A percentile compares a stretch with the other conserved stretches of the same genome.
phyloP scores from a whole-genome alignment of 2,888 invertebrate species.

The Sarcophaga variegata region DNA sequence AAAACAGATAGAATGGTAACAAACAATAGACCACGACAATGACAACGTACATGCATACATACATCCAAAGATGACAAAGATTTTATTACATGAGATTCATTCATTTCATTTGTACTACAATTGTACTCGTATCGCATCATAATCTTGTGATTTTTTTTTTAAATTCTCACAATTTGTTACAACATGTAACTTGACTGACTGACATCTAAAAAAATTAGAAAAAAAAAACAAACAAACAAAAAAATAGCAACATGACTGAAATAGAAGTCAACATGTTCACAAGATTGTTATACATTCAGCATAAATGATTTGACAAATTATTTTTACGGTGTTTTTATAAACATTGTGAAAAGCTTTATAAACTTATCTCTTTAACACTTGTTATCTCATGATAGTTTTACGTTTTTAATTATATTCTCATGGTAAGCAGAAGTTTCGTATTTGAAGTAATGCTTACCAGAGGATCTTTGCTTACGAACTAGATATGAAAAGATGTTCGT shows the following conservation, averaged over 20 bases:
- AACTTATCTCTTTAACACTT: conserved; percentile 38
- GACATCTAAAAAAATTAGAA: background rate
- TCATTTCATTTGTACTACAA: conserved; percentile 24
- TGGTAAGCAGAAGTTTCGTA: background rate
- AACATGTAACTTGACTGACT: conserved; percentile 20
- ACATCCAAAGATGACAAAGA: conserved; percentile 7
- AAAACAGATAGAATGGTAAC: background rate
- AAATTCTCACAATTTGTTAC: conserved; percentile 55
- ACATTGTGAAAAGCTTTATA: background rate
- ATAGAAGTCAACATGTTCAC: conserved; percentile 44
- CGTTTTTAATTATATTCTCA: background rate
- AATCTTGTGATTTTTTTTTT: conserved; percentile 18
- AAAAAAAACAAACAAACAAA: background rate
- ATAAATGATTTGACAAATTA: conserved; percentile 63
- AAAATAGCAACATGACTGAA: background rate
- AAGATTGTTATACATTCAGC: conserved; percentile 55
- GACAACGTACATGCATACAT: background rate
- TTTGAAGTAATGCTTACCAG: background rate
- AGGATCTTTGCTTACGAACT: too few relatives aligned
- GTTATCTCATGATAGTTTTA: background rate
- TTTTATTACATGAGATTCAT: background rate
- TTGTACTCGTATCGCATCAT: conserved; percentile 1
- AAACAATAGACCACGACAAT: background rate
- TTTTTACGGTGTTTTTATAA: conserved; percentile 35
- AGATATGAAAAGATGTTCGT: too few relatives aligned